phyloP scores from a whole-genome alignment of 2,888 invertebrate species.

The Synergus laeviventris region DNA sequence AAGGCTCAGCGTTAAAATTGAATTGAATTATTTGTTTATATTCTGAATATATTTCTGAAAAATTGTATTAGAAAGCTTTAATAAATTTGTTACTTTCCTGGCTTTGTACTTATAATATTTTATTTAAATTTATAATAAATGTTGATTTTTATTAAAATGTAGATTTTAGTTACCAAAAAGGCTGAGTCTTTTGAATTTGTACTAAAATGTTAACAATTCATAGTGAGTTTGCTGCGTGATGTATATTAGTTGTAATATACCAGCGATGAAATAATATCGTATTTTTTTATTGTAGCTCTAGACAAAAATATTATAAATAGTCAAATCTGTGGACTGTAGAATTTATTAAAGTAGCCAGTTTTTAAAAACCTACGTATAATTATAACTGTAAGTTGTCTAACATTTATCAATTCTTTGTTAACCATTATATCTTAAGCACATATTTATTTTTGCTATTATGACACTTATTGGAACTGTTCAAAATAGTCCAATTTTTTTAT shows the following conservation, averaged over 20 bases:
- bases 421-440: not conserved
- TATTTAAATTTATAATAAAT: not conserved
- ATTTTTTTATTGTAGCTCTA: slow-evolving; percentile 1
- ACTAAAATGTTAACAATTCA: not conserved
- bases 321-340: not conserved
- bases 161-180: not conserved
- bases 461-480: not conserved
- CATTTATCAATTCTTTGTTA: not conserved
- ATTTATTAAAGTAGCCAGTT: not conserved
- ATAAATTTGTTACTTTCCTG: not conserved
- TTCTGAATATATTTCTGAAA: not conserved
- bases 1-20: not conserved
- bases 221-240: not conserved
- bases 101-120: not conserved
- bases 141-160: not conserved
- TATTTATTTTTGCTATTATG: slow-evolving; percentile 22
- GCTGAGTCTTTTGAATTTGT: not conserved
- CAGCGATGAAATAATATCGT: not conserved
- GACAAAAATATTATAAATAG: not conserved
- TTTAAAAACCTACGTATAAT: not conserved
- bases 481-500: not conserved
- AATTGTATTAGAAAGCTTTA: not conserved
- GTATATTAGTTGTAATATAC: not conserved
- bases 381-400: not conserved
- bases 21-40: not conserved